phyloP scores from a whole-genome alignment of 2,113 vertebrate species.

The Brachyhypopomus gauderio region DNA sequence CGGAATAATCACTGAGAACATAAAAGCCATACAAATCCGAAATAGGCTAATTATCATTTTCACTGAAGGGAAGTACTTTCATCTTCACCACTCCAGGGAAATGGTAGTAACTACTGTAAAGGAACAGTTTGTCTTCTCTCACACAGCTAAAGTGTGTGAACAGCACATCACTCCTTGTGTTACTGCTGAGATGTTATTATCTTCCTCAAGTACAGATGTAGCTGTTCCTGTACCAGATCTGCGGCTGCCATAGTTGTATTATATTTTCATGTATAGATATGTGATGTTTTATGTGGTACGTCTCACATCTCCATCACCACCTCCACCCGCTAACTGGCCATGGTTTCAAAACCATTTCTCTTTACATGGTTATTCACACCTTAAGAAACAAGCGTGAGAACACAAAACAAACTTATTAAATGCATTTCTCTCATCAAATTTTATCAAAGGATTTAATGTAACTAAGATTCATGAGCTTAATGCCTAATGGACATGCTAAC shows the following conservation, averaged over 20 bases:
- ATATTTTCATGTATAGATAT: not conserved
- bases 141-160: constrained; percentile 31
- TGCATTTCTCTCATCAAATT: too few relatives aligned
- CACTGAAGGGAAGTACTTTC: constrained; percentile 43
- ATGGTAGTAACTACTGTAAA: constrained; percentile 42
- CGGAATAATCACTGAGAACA: constrained; percentile 16
- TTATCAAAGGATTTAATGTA: too few relatives aligned
- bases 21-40: constrained; percentile 37
- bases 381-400: too few relatives aligned
- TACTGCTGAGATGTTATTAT: constrained; percentile 11
- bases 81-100: constrained; percentile 37
- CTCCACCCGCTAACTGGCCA: too few relatives aligned
- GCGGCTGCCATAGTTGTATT: not conserved
- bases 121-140: not conserved
- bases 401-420: too few relatives aligned
- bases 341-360: too few relatives aligned
- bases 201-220: not conserved
- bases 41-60: constrained; percentile 23
- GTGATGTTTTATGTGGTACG: too few relatives aligned
- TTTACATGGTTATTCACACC: too few relatives aligned
- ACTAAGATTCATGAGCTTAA: too few relatives aligned
- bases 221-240: not conserved
- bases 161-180: not conserved
- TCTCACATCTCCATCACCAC: too few relatives aligned
- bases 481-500: too few relatives aligned